These are phyloP conservation scores for Acanthopagrus latus DNA, from an alignment of 2,797 vertebrate genomes.

Conservation along the genomic window DNA sequence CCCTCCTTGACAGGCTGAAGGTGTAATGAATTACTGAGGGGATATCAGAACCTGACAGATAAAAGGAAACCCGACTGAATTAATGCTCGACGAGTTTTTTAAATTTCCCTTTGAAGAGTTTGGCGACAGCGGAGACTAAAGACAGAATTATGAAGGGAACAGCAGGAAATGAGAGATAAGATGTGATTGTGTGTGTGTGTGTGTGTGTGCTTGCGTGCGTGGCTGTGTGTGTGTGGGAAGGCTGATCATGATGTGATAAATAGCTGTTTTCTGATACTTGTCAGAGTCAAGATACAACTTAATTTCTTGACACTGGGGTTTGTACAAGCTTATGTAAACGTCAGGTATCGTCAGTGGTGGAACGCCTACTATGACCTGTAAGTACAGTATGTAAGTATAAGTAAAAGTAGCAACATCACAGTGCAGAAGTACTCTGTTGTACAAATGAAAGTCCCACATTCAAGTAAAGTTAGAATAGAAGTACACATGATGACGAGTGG, in stretches of 20 bases:
- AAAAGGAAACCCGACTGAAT: constrained; percentile 52
- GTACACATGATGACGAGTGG: not conserved
- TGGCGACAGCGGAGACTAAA: constrained; percentile 5
- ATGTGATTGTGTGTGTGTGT: not conserved
- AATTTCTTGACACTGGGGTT: constrained; percentile 8
- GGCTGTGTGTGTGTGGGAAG: not conserved
- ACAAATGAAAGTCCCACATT: too few relatives aligned
- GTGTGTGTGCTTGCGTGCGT: not conserved
- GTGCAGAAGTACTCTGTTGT: not conserved
- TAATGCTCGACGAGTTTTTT: constrained; percentile 27
- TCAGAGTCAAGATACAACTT: constrained; percentile 27
- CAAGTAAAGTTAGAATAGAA: not conserved
- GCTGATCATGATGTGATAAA: constrained; percentile 29
- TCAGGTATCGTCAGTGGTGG: not conserved
- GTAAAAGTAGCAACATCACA: too few relatives aligned
- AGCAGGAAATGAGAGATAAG: constrained; percentile 9
- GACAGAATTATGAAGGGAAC: not conserved
- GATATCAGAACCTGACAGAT: constrained; percentile 58
- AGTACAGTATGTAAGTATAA: not conserved
- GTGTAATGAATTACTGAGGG: constrained; percentile 58
- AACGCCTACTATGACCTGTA: not conserved
- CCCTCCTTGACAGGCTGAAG: constrained; percentile 46
- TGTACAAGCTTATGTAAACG: constrained; percentile 8
- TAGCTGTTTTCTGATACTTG: constrained; percentile 28
- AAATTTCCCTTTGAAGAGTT: constrained; percentile 32